phyloP scores from a whole-genome alignment of 2,113 vertebrate genomes.

The Trinectes maculatus region DNA sequence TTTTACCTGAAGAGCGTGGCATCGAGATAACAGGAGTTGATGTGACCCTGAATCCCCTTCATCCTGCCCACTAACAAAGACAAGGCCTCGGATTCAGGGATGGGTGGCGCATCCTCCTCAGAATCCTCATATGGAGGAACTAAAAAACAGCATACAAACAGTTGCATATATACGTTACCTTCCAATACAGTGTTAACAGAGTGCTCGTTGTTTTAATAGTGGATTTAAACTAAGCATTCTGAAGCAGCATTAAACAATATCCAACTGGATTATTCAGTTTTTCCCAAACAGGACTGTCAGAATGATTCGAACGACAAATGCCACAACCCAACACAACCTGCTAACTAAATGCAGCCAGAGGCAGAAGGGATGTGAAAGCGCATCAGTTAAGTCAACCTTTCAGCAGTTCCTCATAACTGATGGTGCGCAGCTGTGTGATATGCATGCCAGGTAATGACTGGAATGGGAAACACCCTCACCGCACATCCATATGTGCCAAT shows the following conservation, averaged over 20 bases:
- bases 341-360: neutral
- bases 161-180: neutral
- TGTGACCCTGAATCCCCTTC: constrained; percentile 86
- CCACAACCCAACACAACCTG: neutral
- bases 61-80: constrained; percentile 80
- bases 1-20: constrained; percentile 85
- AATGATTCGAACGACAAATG: neutral
- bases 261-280: neutral
- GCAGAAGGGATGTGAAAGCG: neutral
- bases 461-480: neutral
- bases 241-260: neutral
- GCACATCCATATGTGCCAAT: neutral
- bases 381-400: neutral
- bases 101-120: constrained; percentile 66
- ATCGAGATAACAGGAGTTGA: constrained; percentile 87
- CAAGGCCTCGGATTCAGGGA: constrained; percentile 73
- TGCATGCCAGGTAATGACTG: too few species aligned
- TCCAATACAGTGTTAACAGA: neutral
- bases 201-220: neutral
- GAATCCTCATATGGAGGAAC: constrained; percentile 63
- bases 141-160: constrained; percentile 27
- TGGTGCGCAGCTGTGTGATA: neutral
- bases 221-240: neutral
- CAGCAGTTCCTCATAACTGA: neutral
- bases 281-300: neutral